These are phyloP conservation scores for Athalia cordata DNA, from an alignment of 2,888 invertebrate species.

Conservation along the genomic window DNA sequence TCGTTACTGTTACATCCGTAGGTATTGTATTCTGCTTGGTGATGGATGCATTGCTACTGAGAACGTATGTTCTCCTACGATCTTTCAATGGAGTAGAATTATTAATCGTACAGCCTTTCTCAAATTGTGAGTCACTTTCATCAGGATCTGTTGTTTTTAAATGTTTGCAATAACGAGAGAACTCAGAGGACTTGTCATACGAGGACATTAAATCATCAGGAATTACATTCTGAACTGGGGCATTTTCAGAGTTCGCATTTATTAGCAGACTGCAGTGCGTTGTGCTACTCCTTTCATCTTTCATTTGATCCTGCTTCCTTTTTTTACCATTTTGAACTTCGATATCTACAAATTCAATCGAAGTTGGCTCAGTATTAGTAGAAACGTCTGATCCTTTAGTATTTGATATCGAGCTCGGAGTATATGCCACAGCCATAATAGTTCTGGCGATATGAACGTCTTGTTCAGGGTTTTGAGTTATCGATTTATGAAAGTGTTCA, in stretches of 20 bases:
- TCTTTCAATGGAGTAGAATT: not conserved
- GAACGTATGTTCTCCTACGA: not conserved
- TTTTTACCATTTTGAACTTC: not conserved
- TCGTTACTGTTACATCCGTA: not conserved
- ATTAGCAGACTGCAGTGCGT: not conserved
- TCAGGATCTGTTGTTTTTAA: not conserved
- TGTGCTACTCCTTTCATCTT: not conserved
- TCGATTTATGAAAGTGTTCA: not conserved
- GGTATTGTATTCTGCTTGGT: not conserved
- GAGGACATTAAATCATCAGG: not conserved
- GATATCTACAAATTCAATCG: not conserved
- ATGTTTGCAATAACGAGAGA: not conserved
- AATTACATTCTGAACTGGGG: not conserved
- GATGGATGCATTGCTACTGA: not conserved
- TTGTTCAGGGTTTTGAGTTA: slow-evolving; percentile 2
- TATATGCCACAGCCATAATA: not conserved
- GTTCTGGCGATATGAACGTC: not conserved
- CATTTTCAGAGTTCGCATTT: not conserved
- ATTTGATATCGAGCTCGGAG: not conserved
- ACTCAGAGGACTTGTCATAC: not conserved
- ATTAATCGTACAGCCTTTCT: not conserved
- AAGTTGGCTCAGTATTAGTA: not conserved
- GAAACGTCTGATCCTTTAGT: not conserved
- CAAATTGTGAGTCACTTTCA: not conserved
- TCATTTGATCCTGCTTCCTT: not conserved